Evolutionary conservation across 2,888 invertebrate genomes (phyloP).

Genomic region (Drosophila formosana): DNA sequence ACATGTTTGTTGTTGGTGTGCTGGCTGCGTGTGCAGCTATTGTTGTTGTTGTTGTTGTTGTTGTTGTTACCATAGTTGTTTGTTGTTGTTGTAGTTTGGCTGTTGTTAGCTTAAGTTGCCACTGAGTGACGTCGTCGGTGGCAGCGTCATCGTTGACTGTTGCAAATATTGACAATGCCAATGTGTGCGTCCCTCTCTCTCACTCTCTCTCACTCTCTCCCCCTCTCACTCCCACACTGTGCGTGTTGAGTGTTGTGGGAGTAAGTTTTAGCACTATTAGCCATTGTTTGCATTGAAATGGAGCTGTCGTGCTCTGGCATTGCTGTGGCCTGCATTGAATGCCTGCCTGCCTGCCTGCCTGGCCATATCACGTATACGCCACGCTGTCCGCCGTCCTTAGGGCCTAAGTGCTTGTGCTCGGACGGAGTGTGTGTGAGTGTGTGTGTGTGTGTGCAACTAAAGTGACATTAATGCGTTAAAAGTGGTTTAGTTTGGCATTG

Average conservation of each 20-base stretch:
- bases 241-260: slow-evolving; percentile 58
- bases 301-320: slow-evolving; percentile 51
- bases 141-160: slow-evolving; percentile 70
- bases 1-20: slow-evolving; percentile 63
- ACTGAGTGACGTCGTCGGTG: slow-evolving; percentile 64
- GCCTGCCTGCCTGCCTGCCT: slow-evolving; percentile 35
- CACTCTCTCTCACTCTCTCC: slow-evolving; percentile 24
- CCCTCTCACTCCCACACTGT: slow-evolving; percentile 13
- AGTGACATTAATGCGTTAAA: slow-evolving; percentile 78
- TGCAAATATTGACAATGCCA: slow-evolving; percentile 76
- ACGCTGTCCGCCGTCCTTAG: slow-evolving; percentile 17
- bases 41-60: slow-evolving; percentile 48
- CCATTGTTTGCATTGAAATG: slow-evolving; percentile 76
- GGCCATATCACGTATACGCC: slow-evolving; percentile 67
- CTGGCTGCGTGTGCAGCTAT: slow-evolving; percentile 54
- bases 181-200: slow-evolving; percentile 28
- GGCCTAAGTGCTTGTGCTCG: slow-evolving; percentile 38
- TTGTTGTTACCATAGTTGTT: slow-evolving; percentile 20
- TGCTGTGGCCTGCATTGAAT: slow-evolving; percentile 31
- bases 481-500: slow-evolving; percentile 71
- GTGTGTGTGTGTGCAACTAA: slow-evolving; percentile 40
- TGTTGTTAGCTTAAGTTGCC: slow-evolving; percentile 73
- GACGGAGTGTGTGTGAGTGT: slow-evolving; percentile 11
- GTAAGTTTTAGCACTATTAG: slow-evolving; percentile 79
- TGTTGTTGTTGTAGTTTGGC: slow-evolving; percentile 38